Percentiles rank a stretch among this genome's conserved stretches.
These are phyloP conservation scores for Drosophila nigricruria DNA, from an alignment of 2,888 invertebrate genomes.

Conservation along the genomic window DNA sequence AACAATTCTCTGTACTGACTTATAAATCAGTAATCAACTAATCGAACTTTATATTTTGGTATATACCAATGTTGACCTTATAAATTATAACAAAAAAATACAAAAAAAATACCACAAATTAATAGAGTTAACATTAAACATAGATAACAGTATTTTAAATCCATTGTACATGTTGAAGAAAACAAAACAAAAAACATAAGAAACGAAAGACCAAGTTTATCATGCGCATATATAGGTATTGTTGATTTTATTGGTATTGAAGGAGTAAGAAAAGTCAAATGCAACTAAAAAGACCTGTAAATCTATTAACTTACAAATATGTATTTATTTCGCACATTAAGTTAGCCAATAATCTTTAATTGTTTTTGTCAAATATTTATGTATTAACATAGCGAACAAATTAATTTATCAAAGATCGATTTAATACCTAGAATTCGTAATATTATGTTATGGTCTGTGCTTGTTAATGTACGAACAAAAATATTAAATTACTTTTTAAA, in stretches of 20 bases:
- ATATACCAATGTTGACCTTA: constrained; percentile 72
- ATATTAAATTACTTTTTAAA: constrained; percentile 69
- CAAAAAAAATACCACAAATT: constrained; percentile 24
- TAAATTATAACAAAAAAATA: constrained; percentile 27
- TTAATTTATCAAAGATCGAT: constrained; percentile 50
- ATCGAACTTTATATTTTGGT: constrained; percentile 57
- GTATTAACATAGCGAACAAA: constrained; percentile 34
- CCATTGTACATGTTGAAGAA: constrained; percentile 62
- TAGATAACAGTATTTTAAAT: constrained; percentile 65
- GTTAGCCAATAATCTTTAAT: constrained; percentile 63
- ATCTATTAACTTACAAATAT: constrained; percentile 58
- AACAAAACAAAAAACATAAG: not conserved
- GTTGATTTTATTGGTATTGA: constrained; percentile 73
- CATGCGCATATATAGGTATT: constrained; percentile 66
- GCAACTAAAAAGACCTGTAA: constrained; percentile 76
- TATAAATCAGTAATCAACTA: constrained; percentile 58
- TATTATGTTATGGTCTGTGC: constrained; percentile 56
- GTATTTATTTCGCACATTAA: constrained; percentile 71
- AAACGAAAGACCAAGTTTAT: constrained; percentile 56
- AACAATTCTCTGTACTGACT: constrained; percentile 68
- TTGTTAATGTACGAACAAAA: constrained; percentile 72
- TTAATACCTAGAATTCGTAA: constrained; percentile 47
- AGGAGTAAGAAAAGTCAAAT: constrained; percentile 45
- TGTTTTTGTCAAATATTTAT: constrained; percentile 55
- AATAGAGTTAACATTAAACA: constrained; percentile 19